phyloP scores from a whole-genome alignment of 37 sponge, comb jelly and placozoan genomes.

The Beroe forskalii region DNA sequence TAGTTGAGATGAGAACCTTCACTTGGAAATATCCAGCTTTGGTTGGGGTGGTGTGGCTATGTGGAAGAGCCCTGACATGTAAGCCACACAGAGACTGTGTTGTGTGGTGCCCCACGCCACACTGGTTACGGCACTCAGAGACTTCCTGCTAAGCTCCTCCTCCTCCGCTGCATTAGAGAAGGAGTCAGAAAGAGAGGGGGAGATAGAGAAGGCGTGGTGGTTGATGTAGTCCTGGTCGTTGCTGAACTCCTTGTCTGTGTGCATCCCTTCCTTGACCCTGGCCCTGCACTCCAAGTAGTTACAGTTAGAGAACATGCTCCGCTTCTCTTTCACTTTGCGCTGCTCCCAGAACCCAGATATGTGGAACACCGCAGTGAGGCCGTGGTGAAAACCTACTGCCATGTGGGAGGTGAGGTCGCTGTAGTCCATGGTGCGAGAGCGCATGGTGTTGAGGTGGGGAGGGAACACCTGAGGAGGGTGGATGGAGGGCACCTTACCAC shows the following conservation, averaged over 20 bases:
- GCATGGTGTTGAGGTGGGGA: background rate
- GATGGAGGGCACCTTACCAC: background rate
- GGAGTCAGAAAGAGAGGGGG: background rate
- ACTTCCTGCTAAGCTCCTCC: background rate
- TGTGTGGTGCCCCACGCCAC: background rate
- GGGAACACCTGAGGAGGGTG: background rate
- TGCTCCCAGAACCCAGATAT: background rate
- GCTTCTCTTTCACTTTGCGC: background rate
- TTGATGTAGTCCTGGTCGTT: constrained; percentile 18
- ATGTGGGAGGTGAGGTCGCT: background rate
- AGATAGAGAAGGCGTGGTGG: background rate
- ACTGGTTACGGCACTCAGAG: background rate
- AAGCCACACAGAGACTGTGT: background rate
- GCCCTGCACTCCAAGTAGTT: background rate
- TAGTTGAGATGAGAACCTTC: too few relatives aligned
- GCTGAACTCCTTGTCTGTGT: background rate
- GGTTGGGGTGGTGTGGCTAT: background rate
- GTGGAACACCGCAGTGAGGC: background rate
- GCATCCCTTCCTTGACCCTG: background rate
- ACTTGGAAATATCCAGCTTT: background rate
- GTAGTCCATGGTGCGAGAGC: background rate
- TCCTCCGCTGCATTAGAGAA: background rate
- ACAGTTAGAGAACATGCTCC: background rate
- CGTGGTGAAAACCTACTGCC: background rate
- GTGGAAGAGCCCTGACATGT: constrained; percentile 29